Conservation (phyloP, 2,113 vertebrate genomes). For the Scolopax mira region DNA sequence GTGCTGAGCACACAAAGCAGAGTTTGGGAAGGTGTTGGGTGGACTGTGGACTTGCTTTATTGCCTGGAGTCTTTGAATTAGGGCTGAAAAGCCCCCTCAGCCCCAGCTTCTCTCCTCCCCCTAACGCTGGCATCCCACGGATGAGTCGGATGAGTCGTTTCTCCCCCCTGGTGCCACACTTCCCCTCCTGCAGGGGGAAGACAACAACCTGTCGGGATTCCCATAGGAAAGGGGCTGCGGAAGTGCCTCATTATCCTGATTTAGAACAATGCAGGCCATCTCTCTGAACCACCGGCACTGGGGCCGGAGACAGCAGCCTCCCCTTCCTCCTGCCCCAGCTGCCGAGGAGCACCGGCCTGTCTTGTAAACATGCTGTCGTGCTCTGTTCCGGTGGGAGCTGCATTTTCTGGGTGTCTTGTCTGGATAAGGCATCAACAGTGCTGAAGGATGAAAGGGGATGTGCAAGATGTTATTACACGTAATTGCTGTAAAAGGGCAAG, state of each 20-base stretch:
- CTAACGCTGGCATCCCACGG: accelerated
- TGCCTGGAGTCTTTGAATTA: accelerated
- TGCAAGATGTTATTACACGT: background rate
- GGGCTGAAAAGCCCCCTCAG: background rate
- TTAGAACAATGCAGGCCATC: conserved; percentile 30
- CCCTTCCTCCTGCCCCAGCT: background rate
- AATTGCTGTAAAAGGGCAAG: background rate
- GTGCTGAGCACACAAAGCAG: accelerated
- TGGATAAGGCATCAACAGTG: background rate
- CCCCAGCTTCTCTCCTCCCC: background rate
- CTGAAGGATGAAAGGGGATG: background rate
- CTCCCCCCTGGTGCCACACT: background rate
- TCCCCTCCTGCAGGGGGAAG: background rate
- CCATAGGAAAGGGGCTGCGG: conserved; percentile 19
- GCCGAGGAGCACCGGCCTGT: background rate
- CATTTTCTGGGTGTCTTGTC: background rate
- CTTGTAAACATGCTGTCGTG: conserved; percentile 11
- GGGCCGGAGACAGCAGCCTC: background rate
- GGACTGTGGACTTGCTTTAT: background rate
- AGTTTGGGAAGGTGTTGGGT: background rate
- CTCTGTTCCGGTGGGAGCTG: background rate
- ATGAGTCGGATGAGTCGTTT: accelerated
- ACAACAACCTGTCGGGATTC: background rate
- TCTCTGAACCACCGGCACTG: background rate
- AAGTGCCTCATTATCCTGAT: conserved; percentile 7